These are phyloP conservation scores for Calidris pugnax DNA, from an alignment of 2,113 vertebrate species.

Conservation along the genomic window DNA sequence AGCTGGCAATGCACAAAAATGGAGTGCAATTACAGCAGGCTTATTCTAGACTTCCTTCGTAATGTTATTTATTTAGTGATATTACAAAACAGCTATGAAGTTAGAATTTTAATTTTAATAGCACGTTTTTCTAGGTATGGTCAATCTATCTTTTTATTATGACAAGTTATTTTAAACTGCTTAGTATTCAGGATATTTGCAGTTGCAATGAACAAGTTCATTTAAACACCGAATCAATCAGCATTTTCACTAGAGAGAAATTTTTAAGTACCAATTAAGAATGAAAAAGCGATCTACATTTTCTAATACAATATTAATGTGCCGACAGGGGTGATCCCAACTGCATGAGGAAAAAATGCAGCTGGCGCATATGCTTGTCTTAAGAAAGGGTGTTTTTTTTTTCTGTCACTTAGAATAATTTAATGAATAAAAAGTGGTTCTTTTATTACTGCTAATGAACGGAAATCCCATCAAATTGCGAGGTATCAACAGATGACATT, in stretches of 20 bases:
- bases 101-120: constrained; percentile 51
- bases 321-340: constrained; percentile 85
- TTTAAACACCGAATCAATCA: constrained; percentile 92
- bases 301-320: constrained; percentile 88
- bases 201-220: constrained; percentile 82
- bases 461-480: constrained; percentile 52
- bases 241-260: constrained; percentile 86
- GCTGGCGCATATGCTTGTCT: constrained; percentile 51
- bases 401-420: constrained; percentile 61
- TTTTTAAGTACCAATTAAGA: constrained; percentile 90
- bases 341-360: constrained; percentile 76
- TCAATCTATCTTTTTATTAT: constrained; percentile 81
- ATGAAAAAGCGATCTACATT: constrained; percentile 85
- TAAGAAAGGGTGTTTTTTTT: background rate
- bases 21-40: background rate
- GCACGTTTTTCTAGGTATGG: constrained; percentile 72
- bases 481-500: constrained; percentile 25
- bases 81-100: background rate
- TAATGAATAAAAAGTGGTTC: constrained; percentile 63
- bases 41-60: background rate
- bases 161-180: constrained; percentile 78
- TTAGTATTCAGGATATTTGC: constrained; percentile 81
- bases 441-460: constrained; percentile 56
- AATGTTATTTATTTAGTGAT: background rate
- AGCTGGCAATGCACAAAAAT: background rate